phyloP scores from a whole-genome alignment of 2,888 invertebrate genomes.

The Stramonita haemastoma region DNA sequence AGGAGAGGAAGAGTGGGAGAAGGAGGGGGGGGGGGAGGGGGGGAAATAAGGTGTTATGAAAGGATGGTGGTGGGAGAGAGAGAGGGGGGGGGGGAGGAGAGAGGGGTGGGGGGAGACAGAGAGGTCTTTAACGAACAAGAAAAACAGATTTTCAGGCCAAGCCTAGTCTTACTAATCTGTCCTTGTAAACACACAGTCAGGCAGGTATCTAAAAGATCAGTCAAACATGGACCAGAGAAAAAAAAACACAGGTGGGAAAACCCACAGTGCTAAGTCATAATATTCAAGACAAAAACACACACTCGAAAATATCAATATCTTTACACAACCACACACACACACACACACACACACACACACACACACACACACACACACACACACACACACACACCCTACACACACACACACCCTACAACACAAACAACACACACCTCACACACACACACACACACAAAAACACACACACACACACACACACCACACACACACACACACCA shows the following conservation, averaged over 20 bases:
- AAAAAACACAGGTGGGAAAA: background rate
- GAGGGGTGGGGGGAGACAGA: background rate
- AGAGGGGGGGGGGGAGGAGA: slow-evolving; percentile 10
- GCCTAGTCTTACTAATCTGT: no score
- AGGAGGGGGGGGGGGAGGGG: background rate
- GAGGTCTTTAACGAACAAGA: background rate
- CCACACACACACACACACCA: background rate
- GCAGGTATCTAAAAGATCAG: no score
- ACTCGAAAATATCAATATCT: background rate
- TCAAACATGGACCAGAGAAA: background rate
- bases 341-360: background rate
- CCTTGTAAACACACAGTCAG: no score
- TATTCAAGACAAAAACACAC: background rate
- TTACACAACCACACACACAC: background rate
- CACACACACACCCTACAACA: background rate
- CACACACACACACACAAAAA: background rate
- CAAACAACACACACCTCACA: background rate
- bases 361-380: background rate
- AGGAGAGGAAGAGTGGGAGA: no score
- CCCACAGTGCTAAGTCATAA: no score
- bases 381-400: background rate
- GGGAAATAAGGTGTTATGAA: background rate
- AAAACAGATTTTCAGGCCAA: no score
- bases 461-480: background rate
- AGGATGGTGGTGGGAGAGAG: background rate